Evolutionary conservation across 1,140 invertebrate genomes (phyloP).

Genomic region (Nebria ingens): DNA sequence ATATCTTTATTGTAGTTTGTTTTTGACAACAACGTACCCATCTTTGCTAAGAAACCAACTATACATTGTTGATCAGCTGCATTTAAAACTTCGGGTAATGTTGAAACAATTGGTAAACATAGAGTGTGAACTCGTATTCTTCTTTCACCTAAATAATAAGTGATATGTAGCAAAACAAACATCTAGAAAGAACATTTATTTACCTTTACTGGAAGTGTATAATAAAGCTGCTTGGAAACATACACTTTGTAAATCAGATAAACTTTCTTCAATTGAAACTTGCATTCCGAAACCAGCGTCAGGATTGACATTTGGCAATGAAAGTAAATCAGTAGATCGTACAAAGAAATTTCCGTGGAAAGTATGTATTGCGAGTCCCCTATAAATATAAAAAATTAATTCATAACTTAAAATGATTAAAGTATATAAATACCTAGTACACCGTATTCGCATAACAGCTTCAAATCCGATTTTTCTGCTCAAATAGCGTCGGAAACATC

Average conservation of each 20-base stretch:
- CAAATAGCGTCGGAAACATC: slow-evolving; percentile 79
- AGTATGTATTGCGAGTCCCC: slow-evolving; percentile 88
- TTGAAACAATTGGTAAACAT: slow-evolving; percentile 81
- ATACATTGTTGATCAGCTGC: slow-evolving; percentile 95
- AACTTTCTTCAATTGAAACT: slow-evolving; percentile 84
- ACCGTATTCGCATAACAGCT: slow-evolving; percentile 95
- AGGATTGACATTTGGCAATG: slow-evolving; percentile 94
- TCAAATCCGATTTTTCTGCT: slow-evolving; percentile 97
- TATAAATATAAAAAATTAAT: slow-evolving; percentile 25
- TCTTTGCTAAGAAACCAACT: slow-evolving; percentile 84
- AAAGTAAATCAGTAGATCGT: slow-evolving; percentile 90
- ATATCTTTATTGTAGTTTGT: not conserved
- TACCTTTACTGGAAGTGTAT: slow-evolving; percentile 96
- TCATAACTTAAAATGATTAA: slow-evolving; percentile 11
- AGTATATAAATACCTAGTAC: slow-evolving; percentile 56
- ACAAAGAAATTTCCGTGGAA: slow-evolving; percentile 99
- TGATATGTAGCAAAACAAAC: not conserved
- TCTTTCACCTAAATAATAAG: slow-evolving; percentile 63
- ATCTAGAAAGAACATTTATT: slow-evolving; percentile 10
- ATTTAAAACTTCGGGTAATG: slow-evolving; percentile 75
- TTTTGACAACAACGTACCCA: slow-evolving; percentile 51
- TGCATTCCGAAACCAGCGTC: slow-evolving; percentile 98
- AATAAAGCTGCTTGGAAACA: slow-evolving; percentile 97
- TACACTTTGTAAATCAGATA: slow-evolving; percentile 76
- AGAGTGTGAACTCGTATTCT: slow-evolving; percentile 96